Base-by-base conservation (phyloP, 2,797 vertebrate species). In the Muscicapa striata region DNA sequence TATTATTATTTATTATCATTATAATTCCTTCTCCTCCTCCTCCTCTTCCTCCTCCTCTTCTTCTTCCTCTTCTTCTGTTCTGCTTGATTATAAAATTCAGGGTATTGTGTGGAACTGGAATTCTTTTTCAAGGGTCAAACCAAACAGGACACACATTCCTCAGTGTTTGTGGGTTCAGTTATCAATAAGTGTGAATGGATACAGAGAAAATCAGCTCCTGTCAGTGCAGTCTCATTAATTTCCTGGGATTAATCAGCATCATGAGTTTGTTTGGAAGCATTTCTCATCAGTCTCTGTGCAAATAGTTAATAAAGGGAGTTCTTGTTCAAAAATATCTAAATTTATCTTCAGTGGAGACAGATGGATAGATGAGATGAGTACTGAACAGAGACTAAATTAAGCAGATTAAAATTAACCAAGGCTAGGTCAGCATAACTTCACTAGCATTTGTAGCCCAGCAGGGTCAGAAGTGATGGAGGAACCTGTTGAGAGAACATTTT, bases 231-330 rank as follows among this genome's bases (percentile, higher is more conserved):
- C 87, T 92, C 49, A 24, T 94, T 95, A 93, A 58, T 74, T 18
- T 30, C 88, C 87, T 91, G 82, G 83, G 89, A 80, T 96, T 97
- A 95, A 96, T 96, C 84, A 87, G 66, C 66, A 88, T 40, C 68
- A 45, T 64, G 87, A 94, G 85, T 84, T 93, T 57, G 5, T 91
- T 89, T 92, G 90, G 88, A 92, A 92, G 68, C 46, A 32, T 92
- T 94, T 93, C 77, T 96, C 95, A 82, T 90, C 95, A 62, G 54
- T 87, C 78, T 72, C 30, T 91, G 93, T 89, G 51, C 9, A 29
- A 9, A n/a, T 45, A 4, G 18, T 46, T 77, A 79, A 62, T 1
- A 3, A 72, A 57, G 18, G 5, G 40, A 55, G 16, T 11, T 83
- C 61, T 63, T 76, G 24, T 64, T 87, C 41, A 77, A 45, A 85